Evolutionary conservation across 2,888 invertebrate species (phyloP).

Genomic region (Drosophila rubida): DNA sequence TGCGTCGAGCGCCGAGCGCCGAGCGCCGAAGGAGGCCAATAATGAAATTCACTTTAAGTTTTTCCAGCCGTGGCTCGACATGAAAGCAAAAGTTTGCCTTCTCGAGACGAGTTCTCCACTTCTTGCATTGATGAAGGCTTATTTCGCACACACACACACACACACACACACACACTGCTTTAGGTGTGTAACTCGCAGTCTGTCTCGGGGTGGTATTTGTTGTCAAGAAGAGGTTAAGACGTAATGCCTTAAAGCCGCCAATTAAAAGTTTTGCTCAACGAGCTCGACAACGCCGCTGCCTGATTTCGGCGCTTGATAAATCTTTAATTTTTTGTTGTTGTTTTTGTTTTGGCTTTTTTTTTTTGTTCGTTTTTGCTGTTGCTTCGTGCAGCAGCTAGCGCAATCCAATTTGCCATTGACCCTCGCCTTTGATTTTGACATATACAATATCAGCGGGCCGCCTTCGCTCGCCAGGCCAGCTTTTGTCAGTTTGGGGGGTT

Average conservation of each 20-base stretch:
- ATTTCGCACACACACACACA: constrained; percentile 8
- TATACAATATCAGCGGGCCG: constrained; percentile 9
- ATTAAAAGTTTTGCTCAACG: constrained; percentile 70
- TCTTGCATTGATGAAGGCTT: constrained; percentile 67
- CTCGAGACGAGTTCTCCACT: constrained; percentile 45
- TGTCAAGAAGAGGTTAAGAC: constrained; percentile 22
- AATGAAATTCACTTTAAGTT: constrained; percentile 72
- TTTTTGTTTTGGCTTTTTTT: constrained; percentile 10
- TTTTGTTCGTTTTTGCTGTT: no score
- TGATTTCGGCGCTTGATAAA: constrained; percentile 53
- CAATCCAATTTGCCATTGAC: constrained; percentile 71
- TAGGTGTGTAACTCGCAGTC: background rate
- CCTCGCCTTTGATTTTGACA: constrained; percentile 60
- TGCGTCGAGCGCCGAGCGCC: background rate
- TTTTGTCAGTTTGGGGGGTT: background rate
- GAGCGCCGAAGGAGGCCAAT: constrained; percentile 34
- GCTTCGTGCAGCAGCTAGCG: constrained; percentile 15
- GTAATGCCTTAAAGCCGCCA: constrained; percentile 73
- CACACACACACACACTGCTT: background rate
- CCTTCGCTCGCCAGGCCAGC: no score
- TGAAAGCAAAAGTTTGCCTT: constrained; percentile 72
- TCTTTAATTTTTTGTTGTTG: constrained; percentile 52
- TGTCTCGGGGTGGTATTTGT: constrained; percentile 34
- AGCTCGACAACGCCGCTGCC: constrained; percentile 9
- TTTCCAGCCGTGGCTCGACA: constrained; percentile 44